Evolutionary conservation across 2,797 vertebrate genomes (phyloP), one percentile per base, ranked within the genome.

Genomic region (Melanotaenia maccullochi): DNA sequence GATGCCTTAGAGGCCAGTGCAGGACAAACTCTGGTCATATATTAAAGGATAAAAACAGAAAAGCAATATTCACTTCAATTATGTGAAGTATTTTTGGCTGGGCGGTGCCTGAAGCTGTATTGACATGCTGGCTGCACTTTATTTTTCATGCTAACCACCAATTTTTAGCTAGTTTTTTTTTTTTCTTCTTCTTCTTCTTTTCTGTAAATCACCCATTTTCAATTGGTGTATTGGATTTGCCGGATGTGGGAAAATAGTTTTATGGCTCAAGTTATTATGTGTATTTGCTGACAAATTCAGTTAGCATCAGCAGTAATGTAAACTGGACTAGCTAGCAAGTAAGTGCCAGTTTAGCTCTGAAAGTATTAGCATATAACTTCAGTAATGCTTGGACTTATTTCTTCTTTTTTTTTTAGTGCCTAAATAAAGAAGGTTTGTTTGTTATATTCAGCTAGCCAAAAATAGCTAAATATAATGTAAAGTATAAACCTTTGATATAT

Each of bases 41-140:
- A 87, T 81, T 71, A 61, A 25, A 85, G 67, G 65, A 60, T 65
- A 54, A 36, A 61, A 65, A 44, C 16, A 24, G 49, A 63, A 76
- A 87, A 83, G 75, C 68, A 80, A 80, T 84, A 74, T 79, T 78
- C 60, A 32, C 30, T 64, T 78, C 57, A 75, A 61, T 66, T 76
- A 69, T 75, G 20, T 56, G 69, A 47, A 57, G 20, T 44, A 38
- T 35, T 61, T 65, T 44, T 49, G 49, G 13, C 25, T 7, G 18
- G 1, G 20, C 58, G 42, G 35, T 60, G 58, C 36, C 22, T 56
- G 30, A 71, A 60, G 67, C 28, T 38, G 13, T 56, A 72, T 68
- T 67, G 68, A 80, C 85, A 71, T 58, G 47, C 66, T 16, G 54
- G 35, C 40, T 62, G 63, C 40, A 42, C 18, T 67, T 56, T 77